Evolutionary conservation across 2,888 invertebrate species (phyloP), one percentile per base, ranked within the genome.

Genomic region (Troilus luridus): DNA sequence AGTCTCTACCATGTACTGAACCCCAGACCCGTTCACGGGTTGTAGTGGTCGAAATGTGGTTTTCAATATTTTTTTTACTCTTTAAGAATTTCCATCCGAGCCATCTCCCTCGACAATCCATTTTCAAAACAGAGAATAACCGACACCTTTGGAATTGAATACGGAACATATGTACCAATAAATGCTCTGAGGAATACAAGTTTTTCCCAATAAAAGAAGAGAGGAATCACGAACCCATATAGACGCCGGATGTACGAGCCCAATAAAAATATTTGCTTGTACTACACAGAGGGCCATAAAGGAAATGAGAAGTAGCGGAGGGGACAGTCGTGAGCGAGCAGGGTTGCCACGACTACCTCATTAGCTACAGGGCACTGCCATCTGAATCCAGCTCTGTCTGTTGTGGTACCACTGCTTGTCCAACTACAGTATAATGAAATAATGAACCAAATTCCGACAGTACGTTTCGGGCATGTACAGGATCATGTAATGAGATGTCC

Each of bases 261-360:
- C 67, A 24, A 67, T 67, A 67, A 67, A 67, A 67, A 67, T 67
- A 67, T 67, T 67, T 24, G 67, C 67, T 67, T 24, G 67, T 67
- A 67, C 12, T 67, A 67, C 67, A 67, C 24, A 24, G 24, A 24
- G 41, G 41, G 81, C 81, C 54, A 56, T 81, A 81, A 81, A 81
- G 81, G 54, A 81, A 56, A 81, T 54, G 54, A 17, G 41, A 77
- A 41, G 54, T 9, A 81, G 81, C 67, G 41, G 54, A 19, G 81
- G 81, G 81, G 81, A 81, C 81, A 81, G 81, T 81, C 81, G 81
- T 81, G 81, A 81, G 81, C 19, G 54, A 10, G 81, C 81, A 56
- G 81, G 41, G 81, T 81, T 81, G 81, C 81, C 81, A 81, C 81
- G 10, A 54, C 81, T 81, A 81, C 81, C 41, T 81, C 81, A 81